Evolutionary conservation across 2,888 invertebrate species (phyloP), one percentile per base, ranked within the genome.

Genomic region (Tachina lurida): DNA sequence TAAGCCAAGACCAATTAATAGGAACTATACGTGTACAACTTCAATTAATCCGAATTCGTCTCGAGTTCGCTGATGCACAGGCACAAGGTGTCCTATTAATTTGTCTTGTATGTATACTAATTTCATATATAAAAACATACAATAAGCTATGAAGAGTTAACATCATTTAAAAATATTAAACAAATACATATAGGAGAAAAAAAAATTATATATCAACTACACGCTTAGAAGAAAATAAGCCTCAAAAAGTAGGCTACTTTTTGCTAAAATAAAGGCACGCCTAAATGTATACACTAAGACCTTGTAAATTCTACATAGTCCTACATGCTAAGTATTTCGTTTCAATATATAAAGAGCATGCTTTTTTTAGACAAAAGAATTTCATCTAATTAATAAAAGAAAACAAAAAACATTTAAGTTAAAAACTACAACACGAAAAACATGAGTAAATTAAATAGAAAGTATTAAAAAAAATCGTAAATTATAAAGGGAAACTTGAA

Each of bases 401-500:
- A 47, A 5, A 31, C 31, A 31, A 68, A 22, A 49, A 68, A 43
- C 68, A 68, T 65, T 58, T 22, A 74, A 47, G 10, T 71, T 73
- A 78, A 73, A 81, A 89, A 90, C 89, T 88, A 90, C 89, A 90
- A 90, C 88, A 88, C 88, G 88, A 88, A 89, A 90, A 89, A 89
- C 88, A 89, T 89, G 88, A 86, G 86, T 87, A 52, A 74, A 31
- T 31, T 31, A 31, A 75, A 78, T 76, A 80, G 63, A 54, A 68
- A 76, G 79, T 49, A 45, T 65, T 87, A 41, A 45, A 76, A 78
- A 80, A 73, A 56, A 52, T 49, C 19, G 31, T 75, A 80, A 74
- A 81, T 52, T 73, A 70, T 75, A 81, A 71, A 54, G 68, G 56
- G 17, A 77, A 80, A 19, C 63, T 68, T 73, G 45, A 60, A 76